Base-by-base conservation (phyloP, 2,797 vertebrate species). In the Anabacerthia variegaticeps region DNA sequence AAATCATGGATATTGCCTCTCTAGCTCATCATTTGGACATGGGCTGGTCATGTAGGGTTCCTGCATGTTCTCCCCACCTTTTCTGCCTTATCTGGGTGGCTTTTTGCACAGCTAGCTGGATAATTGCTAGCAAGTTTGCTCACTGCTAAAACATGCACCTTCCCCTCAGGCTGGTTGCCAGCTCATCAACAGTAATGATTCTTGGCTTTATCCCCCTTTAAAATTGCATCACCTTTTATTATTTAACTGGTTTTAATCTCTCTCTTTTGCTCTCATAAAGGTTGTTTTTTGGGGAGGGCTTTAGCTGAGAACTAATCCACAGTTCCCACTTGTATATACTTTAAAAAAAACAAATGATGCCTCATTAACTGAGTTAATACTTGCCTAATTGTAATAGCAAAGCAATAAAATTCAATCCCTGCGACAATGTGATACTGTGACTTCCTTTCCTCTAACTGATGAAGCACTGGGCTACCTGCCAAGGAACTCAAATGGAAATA, bases 301-400 rank as follows among this genome's bases (percentile, higher is more conserved):
- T 92, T 85, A 75, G 36, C 37, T 32, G 58, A 78, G 58, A 48
- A 61, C 43, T 76, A 66, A 85, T 66, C 59, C 76, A 77, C 39
- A 75, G 67, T 85, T 75, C 89, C 72, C 88, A 39, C 65, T 51
- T 80, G 54, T 59, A 56, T 88, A 34, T 85, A 58, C 7, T 56
- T 92, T 3, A 1, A 6, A 19, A 19, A 87, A 28, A 49, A 76
- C 74, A 63, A 48, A 6, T 12, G 62, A 49, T 65, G 77, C 77
- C 89, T 96, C 92, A 48, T 96, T 96, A 92, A 88, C 71, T 58
- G 41, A 85, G 69, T 93, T 95, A 95, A 88, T 95, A 74, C 51
- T 95, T 89, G 49, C 69, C 84, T 94, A 96, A 96, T 91, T 96
- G 88, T 93, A 95, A 94, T 74, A 92, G 92, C 62, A 95, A 76